Percentiles rank a stretch among this genome's conserved stretches.
Evolutionary conservation across 2,113 vertebrate genomes (phyloP).

Genomic region (Psammodynastes pulverulentus): DNA sequence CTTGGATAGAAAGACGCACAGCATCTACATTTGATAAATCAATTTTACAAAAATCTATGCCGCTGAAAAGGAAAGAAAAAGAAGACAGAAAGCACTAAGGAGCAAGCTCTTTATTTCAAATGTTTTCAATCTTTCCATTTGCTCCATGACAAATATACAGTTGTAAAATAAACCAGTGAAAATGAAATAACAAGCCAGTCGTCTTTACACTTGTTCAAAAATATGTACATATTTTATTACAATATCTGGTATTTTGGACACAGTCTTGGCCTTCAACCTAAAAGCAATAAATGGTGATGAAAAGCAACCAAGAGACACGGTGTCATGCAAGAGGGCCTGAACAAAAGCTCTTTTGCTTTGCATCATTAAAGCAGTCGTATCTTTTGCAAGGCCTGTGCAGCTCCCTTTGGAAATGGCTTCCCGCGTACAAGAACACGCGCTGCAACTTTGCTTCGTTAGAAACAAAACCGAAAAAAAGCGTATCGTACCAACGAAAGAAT

Average conservation of each 20-base stretch:
- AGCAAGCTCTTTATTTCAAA: slow-evolving; percentile 63
- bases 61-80: background rate
- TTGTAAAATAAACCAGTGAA: slow-evolving; percentile 3
- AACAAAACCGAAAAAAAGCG: background rate
- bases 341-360: background rate
- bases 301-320: background rate
- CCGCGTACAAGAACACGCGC: background rate
- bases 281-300: background rate
- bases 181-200: slow-evolving; percentile 23
- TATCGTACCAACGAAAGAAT: background rate
- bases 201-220: background rate
- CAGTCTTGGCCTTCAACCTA: background rate
- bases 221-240: slow-evolving; percentile 19
- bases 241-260: background rate
- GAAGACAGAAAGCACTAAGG: slow-evolving; percentile 9
- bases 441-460: background rate
- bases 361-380: background rate
- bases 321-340: background rate
- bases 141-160: slow-evolving; percentile 22
- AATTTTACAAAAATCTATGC: background rate
- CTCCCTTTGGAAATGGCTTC: background rate
- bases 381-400: background rate
- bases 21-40: background rate
- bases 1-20: background rate
- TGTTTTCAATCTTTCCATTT: slow-evolving; percentile 35